Evolutionary conservation across 2,113 vertebrate genomes (phyloP), one percentile per base, ranked within the genome.

Genomic region (Cyprinodon brontotheroides): DNA sequence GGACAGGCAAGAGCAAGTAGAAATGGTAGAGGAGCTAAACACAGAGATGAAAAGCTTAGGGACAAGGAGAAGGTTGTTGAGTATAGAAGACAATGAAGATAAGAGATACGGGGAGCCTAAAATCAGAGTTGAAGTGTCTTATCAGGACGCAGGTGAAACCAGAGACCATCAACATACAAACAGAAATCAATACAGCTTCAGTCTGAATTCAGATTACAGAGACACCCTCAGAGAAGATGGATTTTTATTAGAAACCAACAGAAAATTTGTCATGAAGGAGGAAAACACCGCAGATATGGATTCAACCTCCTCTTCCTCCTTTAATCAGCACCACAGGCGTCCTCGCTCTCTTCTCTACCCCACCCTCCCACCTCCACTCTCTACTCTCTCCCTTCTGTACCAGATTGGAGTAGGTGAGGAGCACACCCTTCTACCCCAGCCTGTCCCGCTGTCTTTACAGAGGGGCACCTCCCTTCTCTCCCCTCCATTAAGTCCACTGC

Each of bases 351-450:
- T 94, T 75, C 70, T 86, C 48, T 43, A 85, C 61, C 83, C 93
- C 37, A 92, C 93, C 59, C 86, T 90, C 61, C 90, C 74, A 15
- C 89, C 93, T 43, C 79, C 93, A 3, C 85, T 93, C 15, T 91
- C 93, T 61, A 87, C 94, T 12, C 89, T 95, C 37, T 91, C 94
- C 36, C 89, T 95, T 10, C 88, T 94, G 60, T 93, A 94, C 81
- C 89, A 91, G 74, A 91, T 93, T 0, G 84, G 90, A 36, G 75
- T 78, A 6, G 89, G 82, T 8, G 80, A 94, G 73, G 88, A 86
- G 36, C 93, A 92, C 79, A 85, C 87, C 12, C 90, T 94, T 39
- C 87, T 94, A 45, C 83, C 92, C 41, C 83, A 88, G 61, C 74
- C 83, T 0, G 41, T 86, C 17, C 84, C 91, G 1, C 72, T 91